Percentiles rank a stretch among this genome's conserved stretches.
Conservation (phyloP, 2,113 vertebrate genomes). For the Phalacrocorax aristotelis region DNA sequence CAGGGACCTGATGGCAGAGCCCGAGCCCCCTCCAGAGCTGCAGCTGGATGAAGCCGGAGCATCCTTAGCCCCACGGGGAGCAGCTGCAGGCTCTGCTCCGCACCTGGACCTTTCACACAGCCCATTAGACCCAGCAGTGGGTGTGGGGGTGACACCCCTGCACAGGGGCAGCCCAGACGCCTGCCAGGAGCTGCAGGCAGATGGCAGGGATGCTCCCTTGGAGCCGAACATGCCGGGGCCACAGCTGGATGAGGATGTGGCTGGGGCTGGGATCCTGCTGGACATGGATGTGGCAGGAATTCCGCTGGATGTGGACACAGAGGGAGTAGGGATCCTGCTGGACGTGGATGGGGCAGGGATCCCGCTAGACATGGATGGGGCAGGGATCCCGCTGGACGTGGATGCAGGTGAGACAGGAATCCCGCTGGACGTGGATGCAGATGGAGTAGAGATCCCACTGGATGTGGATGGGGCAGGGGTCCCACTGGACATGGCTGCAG, state of each 20-base stretch:
- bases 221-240: neutral
- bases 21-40: neutral
- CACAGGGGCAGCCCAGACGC: neutral
- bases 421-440: neutral
- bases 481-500: neutral
- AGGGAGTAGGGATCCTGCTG: accelerated
- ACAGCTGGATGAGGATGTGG: neutral
- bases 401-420: neutral
- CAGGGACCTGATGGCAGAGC: constrained; percentile 67
- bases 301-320: neutral
- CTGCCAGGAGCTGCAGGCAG: neutral
- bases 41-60: neutral
- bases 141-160: neutral
- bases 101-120: accelerated
- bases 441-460: neutral
- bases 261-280: neutral
- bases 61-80: neutral
- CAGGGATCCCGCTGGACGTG: neutral
- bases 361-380: neutral
- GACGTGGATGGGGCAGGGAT: neutral
- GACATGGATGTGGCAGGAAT: neutral
- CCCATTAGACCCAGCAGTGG: accelerated
- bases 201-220: neutral
- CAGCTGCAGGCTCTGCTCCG: neutral
- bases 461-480: neutral